A percentile compares a stretch with the other conserved stretches of the same genome.
These are phyloP conservation scores for Zygothrica quintamaculata DNA, from an alignment of 2,888 invertebrate species.

Conservation along the genomic window DNA sequence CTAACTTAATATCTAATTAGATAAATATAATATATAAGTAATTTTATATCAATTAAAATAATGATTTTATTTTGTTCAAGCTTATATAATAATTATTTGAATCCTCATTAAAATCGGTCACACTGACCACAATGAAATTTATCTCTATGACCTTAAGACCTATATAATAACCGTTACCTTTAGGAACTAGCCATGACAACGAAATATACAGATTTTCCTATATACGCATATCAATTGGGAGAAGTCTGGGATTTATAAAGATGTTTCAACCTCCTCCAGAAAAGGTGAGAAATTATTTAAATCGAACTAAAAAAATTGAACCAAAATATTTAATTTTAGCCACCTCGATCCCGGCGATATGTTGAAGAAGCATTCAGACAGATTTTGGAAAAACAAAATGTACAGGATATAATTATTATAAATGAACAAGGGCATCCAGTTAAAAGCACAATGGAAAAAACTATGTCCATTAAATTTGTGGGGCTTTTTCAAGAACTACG, in stretches of 20 bases:
- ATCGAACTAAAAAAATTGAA: neutral
- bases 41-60: too few relatives aligned
- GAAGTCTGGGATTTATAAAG: slow-evolving; percentile 16
- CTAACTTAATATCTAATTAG: too few relatives aligned
- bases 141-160: slow-evolving; percentile 42
- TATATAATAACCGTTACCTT: slow-evolving; percentile 36
- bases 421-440: slow-evolving; percentile 81
- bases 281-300: slow-evolving; percentile 37
- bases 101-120: neutral
- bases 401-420: slow-evolving; percentile 79
- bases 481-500: slow-evolving; percentile 80
- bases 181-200: slow-evolving; percentile 36
- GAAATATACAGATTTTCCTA: neutral
- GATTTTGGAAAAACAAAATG: slow-evolving; percentile 73
- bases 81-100: too few relatives aligned
- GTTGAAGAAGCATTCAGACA: slow-evolving; percentile 78
- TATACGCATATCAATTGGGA: neutral
- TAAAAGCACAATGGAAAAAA: slow-evolving; percentile 76
- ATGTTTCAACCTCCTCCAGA: slow-evolving; percentile 50
- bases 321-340: slow-evolving; percentile 22
- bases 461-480: slow-evolving; percentile 73
- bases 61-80: too few relatives aligned
- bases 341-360: slow-evolving; percentile 74
- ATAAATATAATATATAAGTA: too few relatives aligned
- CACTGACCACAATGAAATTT: neutral